Base-by-base conservation (phyloP, 2,888 invertebrate species). In the Caenorhabditis japonica region DNA sequence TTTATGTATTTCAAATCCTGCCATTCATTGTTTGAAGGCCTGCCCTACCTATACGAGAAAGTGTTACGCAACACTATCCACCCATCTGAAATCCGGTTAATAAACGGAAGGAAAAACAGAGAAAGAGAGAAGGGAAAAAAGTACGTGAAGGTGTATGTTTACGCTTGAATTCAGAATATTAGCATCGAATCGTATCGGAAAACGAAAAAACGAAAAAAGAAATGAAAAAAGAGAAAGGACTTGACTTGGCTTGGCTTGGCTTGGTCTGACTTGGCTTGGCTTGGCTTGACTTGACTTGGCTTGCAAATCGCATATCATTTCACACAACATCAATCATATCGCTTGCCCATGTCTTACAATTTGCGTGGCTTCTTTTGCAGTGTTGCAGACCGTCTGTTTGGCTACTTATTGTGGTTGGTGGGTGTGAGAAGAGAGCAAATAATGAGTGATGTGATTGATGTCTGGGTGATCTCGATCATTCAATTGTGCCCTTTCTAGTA, bases 281-380 rank as follows among this genome's bases (percentile, higher is more conserved):
- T n/a, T n/a, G n/a, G n/a, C n/a, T n/a, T n/a, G n/a, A n/a, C n/a
- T n/a, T n/a, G n/a, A n/a, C n/a, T n/a, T n/a, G n/a, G n/a, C n/a
- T n/a, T 64, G 64, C 64, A 66, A 66, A 66, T 66, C 64, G 56
- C 64, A 66, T 66, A 66, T 66, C 56, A 66, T 66, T 66, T 66
- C 64, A 66, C 64, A 66, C 64, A 30, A 66, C 64, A 66, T 66
- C 64, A 66, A 66, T 66, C 64, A 66, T 66, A 56, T 36, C 34
- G 25, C 27, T 56, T 25, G 25, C 27, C 56, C 41, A 64, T 49
- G 56, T 64, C 46, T 66, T 51, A 64, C 64, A 64, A 64, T 38
- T 64, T 55, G 55, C 41, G 30, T 46, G 58, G 51, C 38, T 43
- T 56, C 49, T 39, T 36, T 41, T 43, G 15, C 39, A 27, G 8